phyloP scores from a whole-genome alignment of 2,797 vertebrate species.

The Paramormyrops hopkinsi region DNA sequence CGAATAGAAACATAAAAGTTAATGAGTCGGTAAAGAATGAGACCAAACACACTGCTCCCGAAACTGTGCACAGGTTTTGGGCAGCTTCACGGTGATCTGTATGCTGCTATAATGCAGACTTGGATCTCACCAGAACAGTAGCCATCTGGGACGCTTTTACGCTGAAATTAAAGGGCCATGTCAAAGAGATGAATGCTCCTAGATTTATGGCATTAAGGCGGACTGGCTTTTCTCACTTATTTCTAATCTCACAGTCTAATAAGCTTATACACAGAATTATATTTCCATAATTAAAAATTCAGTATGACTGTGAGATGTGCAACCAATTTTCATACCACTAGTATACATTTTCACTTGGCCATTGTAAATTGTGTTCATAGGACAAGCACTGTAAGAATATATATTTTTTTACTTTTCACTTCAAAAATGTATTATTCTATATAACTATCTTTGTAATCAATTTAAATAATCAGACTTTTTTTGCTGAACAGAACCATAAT shows the following conservation, averaged over 20 bases:
- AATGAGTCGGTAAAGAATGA: background rate
- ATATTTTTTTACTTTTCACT: background rate
- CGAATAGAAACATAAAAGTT: background rate
- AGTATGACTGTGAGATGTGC: background rate
- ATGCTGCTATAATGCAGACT: background rate
- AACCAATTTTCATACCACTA: background rate
- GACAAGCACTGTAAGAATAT: background rate
- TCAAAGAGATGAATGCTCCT: background rate
- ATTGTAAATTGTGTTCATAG: background rate
- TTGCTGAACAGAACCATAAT: background rate
- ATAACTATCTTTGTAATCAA: background rate
- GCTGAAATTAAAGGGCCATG: background rate
- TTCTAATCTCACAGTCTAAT: slow-evolving; percentile 4
- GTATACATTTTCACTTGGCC: background rate
- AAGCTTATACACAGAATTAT: background rate
- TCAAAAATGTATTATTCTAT: background rate
- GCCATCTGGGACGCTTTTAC: slow-evolving; percentile 3
- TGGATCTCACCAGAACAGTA: background rate
- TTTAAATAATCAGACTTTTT: background rate
- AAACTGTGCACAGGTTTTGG: background rate
- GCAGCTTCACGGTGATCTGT: background rate
- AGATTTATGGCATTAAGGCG: background rate
- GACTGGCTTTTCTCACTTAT: background rate
- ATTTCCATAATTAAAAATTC: background rate
- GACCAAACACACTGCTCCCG: background rate